Percentiles rank a stretch among this genome's conserved stretches.
These are phyloP conservation scores for Helogale parvula DNA, from an alignment of 2,113 vertebrate species.

Conservation along the genomic window DNA sequence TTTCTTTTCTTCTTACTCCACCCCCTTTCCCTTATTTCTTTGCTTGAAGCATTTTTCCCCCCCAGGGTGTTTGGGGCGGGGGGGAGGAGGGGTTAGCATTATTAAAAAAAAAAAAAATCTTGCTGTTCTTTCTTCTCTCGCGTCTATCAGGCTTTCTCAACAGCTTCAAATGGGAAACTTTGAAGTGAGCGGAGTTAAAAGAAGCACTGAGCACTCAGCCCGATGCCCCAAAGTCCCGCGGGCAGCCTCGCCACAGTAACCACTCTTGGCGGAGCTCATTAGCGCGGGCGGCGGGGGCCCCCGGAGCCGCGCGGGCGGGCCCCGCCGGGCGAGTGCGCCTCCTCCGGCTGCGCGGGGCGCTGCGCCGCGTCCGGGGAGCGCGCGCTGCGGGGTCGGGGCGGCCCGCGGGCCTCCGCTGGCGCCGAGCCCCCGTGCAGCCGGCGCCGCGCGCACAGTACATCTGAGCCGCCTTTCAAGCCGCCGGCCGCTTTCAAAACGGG, in stretches of 20 bases:
- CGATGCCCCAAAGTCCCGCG: background rate
- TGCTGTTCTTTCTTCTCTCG: background rate
- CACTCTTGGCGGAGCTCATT: background rate
- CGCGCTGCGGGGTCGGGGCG: background rate
- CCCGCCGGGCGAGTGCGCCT: background rate
- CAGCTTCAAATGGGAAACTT: conserved; percentile 56
- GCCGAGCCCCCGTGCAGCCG: background rate
- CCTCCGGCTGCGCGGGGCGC: background rate
- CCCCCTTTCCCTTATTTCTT: too few species aligned
- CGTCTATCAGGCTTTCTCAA: background rate
- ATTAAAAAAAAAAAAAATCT: background rate
- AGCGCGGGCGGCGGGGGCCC: background rate
- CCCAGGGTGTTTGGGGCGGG: background rate
- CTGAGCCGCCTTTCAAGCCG: conserved; percentile 69
- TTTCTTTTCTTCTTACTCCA: background rate
- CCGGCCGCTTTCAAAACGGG: conserved; percentile 48
- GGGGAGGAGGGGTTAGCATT: background rate
- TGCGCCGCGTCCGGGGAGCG: background rate
- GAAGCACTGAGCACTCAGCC: background rate
- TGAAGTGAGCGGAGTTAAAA: conserved; percentile 59
- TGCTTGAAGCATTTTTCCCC: background rate
- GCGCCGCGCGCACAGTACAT: background rate
- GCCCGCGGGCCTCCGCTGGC: background rate
- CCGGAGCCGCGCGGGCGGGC: background rate
- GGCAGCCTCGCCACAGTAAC: background rate